Evolutionary conservation across 2,113 vertebrate species (phyloP).

Genomic region (Naja naja): DNA sequence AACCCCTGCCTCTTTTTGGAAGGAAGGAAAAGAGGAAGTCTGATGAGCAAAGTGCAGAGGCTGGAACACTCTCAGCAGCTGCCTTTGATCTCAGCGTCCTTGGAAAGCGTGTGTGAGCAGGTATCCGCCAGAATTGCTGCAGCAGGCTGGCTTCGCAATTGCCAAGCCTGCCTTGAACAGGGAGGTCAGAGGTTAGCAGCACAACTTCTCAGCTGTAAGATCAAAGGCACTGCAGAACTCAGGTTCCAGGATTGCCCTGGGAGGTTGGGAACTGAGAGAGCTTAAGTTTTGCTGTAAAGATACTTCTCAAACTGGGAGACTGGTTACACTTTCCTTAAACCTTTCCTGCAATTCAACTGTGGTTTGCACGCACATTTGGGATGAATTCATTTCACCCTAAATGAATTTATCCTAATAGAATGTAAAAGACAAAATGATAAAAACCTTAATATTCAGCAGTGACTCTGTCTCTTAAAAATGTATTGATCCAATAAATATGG

Average conservation of each 20-base stretch:
- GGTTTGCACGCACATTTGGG: neutral
- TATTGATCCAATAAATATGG: neutral
- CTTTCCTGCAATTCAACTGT: neutral
- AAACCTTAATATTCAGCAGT: neutral
- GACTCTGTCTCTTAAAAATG: neutral
- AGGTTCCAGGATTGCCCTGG: neutral
- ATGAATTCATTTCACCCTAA: neutral
- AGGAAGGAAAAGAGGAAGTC: conserved; percentile 22
- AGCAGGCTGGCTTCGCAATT: conserved; percentile 19
- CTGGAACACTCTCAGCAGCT: conserved; percentile 46
- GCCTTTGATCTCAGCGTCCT: conserved; percentile 63
- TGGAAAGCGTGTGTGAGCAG: conserved; percentile 52
- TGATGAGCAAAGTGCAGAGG: conserved; percentile 42
- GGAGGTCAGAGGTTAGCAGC: conserved; percentile 48
- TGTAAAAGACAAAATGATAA: neutral
- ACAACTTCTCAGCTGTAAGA: neutral
- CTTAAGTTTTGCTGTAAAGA: neutral
- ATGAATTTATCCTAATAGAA: neutral
- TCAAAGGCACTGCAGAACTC: neutral
- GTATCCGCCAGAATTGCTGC: conserved; percentile 51
- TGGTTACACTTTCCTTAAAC: neutral
- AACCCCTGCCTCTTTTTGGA: conserved; percentile 40
- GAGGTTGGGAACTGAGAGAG: neutral
- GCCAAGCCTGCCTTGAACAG: conserved; percentile 30
- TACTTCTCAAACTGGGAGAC: neutral